A percentile compares a stretch with the other conserved stretches of the same genome.
Conservation (phyloP, 1,140 invertebrate genomes). For the Drosophila pectinifera region DNA sequence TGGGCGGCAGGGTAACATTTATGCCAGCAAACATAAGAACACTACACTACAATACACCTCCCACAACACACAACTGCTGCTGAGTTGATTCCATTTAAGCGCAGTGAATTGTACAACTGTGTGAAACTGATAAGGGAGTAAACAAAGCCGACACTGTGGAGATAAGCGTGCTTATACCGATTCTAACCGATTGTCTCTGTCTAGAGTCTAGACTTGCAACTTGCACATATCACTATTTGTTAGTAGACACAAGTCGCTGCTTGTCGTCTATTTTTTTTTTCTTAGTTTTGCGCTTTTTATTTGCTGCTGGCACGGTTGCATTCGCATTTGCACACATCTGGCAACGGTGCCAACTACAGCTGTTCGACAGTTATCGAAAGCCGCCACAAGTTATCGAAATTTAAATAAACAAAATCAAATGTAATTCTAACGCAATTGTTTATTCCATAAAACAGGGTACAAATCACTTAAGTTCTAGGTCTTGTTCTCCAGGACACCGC, state of each 20-base stretch:
- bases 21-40: constrained; percentile 30
- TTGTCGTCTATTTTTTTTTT: constrained; percentile 4
- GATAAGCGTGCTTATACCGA: constrained; percentile 18
- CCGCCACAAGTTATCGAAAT: neutral
- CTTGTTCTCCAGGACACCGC: constrained; percentile 43
- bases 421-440: constrained; percentile 55
- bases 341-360: neutral
- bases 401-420: constrained; percentile 8
- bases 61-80: constrained; percentile 6
- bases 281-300: constrained; percentile 24
- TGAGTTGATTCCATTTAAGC: constrained; percentile 24
- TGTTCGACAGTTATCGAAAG: neutral
- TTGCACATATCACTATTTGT: neutral
- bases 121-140: constrained; percentile 30
- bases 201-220: neutral
- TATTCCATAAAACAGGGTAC: constrained; percentile 63
- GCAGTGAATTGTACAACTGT: constrained; percentile 5
- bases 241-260: constrained; percentile 1
- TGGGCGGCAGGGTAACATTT: constrained; percentile 9
- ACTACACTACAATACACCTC: neutral
- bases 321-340: constrained; percentile 15
- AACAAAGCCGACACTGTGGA: constrained; percentile 16
- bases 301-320: too few species aligned
- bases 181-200: neutral
- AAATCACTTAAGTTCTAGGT: constrained; percentile 64